These are phyloP conservation scores for Nycticorax nycticorax DNA, from an alignment of 2,113 vertebrate genomes.

Conservation along the genomic window DNA sequence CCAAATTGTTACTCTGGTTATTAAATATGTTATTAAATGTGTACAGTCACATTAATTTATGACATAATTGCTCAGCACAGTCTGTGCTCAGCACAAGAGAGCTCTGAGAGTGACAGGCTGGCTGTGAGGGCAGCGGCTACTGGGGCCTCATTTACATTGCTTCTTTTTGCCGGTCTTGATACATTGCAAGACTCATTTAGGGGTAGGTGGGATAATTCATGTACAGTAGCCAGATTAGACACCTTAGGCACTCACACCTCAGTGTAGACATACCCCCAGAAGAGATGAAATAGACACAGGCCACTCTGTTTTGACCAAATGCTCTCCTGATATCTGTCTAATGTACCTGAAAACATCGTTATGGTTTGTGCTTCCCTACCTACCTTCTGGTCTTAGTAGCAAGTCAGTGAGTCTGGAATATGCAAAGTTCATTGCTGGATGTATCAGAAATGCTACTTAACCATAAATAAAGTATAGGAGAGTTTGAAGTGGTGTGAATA, in stretches of 20 bases:
- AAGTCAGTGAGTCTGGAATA: not conserved
- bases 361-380: not conserved
- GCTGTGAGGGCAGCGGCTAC: not conserved
- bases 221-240: not conserved
- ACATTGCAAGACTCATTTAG: not conserved
- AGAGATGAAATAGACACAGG: not conserved
- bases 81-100: not conserved
- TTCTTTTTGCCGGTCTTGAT: not conserved
- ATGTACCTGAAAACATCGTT: not conserved
- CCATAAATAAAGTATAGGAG: not conserved
- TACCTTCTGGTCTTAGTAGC: not conserved
- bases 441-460: not conserved
- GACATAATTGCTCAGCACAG: not conserved
- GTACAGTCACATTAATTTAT: not conserved
- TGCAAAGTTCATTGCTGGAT: not conserved
- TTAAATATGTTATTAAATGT: not conserved
- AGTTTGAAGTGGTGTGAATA: not conserved
- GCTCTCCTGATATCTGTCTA: not conserved
- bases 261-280: not conserved
- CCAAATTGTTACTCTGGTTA: not conserved
- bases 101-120: not conserved
- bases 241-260: not conserved
- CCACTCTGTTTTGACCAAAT: not conserved
- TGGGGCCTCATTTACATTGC: not conserved
- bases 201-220: not conserved